phyloP scores from a whole-genome alignment of 2,888 invertebrate species.

The Idaea straminata region DNA sequence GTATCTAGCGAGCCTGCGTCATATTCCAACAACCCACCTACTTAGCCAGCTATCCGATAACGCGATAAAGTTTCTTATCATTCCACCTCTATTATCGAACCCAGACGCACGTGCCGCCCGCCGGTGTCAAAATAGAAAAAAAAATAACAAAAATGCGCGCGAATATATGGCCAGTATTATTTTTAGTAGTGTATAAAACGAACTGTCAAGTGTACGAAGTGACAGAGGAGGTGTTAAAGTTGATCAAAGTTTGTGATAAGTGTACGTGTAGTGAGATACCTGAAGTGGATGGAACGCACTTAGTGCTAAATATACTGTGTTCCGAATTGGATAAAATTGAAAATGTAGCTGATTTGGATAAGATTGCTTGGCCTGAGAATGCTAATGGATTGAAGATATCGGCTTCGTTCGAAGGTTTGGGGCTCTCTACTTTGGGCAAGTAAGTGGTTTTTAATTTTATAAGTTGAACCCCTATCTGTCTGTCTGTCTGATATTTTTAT shows the following conservation, averaged over 20 bases:
- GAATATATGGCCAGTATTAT: constrained; percentile 48
- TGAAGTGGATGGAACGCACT: constrained; percentile 59
- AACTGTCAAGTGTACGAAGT: constrained; percentile 42
- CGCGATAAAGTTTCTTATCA: constrained; percentile 70
- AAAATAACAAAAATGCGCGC: constrained; percentile 57
- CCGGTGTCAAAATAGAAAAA: constrained; percentile 14
- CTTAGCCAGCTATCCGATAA: constrained; percentile 55
- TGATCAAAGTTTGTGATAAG: constrained; percentile 61
- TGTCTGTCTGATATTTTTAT: no score
- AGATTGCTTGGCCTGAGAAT: constrained; percentile 70
- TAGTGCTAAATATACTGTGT: constrained; percentile 71
- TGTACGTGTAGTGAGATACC: constrained; percentile 75
- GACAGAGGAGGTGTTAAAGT: constrained; percentile 39
- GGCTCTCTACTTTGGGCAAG: constrained; percentile 67
- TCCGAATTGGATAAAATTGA: constrained; percentile 62
- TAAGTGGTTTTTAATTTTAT: constrained; percentile 40
- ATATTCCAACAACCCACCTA: constrained; percentile 63
- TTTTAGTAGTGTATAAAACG: constrained; percentile 49
- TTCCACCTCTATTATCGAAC: constrained; percentile 57
- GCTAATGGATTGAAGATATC: constrained; percentile 67
- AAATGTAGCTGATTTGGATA: constrained; percentile 64
- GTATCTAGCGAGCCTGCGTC: constrained; percentile 43
- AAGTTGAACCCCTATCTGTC: not conserved
- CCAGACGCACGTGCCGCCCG: constrained; percentile 47
- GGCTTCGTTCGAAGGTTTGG: constrained; percentile 66